Conservation (phyloP, 92 coral and sea anemone species). For the Parazoanthus darwini region DNA sequence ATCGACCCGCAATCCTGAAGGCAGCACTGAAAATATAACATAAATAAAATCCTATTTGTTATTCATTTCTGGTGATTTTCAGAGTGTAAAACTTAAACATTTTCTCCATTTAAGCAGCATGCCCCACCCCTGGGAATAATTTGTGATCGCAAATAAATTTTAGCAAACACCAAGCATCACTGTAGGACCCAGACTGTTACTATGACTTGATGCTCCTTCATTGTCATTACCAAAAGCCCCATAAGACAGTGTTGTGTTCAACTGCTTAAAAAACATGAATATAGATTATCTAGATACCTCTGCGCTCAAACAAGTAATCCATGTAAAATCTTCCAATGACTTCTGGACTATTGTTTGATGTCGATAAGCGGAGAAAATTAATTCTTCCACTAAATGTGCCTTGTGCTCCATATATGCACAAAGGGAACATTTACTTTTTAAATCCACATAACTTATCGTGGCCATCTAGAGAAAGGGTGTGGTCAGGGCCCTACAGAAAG, state of each 20-base stretch:
- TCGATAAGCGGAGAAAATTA: conserved; percentile 70
- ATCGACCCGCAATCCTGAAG: conserved; percentile 53
- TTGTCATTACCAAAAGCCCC: conserved; percentile 15
- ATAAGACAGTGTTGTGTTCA: conserved; percentile 27
- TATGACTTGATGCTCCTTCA: conserved; percentile 29
- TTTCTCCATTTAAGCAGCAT: conserved; percentile 27
- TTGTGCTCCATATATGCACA: conserved; percentile 67
- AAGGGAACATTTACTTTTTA: conserved; percentile 67
- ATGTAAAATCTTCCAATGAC: conserved; percentile 67
- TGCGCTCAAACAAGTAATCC: conserved; percentile 59
- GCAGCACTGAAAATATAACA: conserved; percentile 51
- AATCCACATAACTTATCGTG: conserved; percentile 55
- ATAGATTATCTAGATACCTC: conserved; percentile 41
- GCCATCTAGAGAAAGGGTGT: conserved; percentile 52
- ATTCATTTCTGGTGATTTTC: conserved; percentile 14
- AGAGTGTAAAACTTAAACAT: conserved; percentile 19
- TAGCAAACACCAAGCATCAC: conserved; percentile 19
- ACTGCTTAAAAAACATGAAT: conserved; percentile 1
- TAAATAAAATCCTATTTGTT: conserved; percentile 31
- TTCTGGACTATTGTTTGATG: conserved; percentile 62
- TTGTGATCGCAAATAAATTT: conserved; percentile 1
- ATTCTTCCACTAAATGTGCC: conserved; percentile 62
- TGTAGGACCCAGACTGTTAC: conserved; percentile 14
- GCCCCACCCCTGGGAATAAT: conserved; percentile 20
- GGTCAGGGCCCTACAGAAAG: conserved; percentile 48